These are phyloP conservation scores for Pterocles burchelli DNA, from an alignment of 2,113 vertebrate species.

Conservation along the genomic window DNA sequence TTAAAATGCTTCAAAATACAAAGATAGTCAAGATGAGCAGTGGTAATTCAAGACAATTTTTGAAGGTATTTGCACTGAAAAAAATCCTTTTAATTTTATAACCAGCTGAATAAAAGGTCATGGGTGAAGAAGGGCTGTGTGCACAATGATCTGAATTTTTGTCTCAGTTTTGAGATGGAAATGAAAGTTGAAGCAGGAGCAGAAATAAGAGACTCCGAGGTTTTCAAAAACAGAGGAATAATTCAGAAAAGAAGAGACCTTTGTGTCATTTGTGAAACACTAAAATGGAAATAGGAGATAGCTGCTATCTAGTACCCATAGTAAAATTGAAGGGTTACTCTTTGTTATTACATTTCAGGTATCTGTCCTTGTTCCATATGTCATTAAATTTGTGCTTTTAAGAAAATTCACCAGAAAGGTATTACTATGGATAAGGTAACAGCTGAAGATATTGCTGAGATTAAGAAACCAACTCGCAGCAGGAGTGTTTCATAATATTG, in stretches of 20 bases:
- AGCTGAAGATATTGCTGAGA: conserved; percentile 24
- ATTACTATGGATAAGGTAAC: conserved; percentile 4
- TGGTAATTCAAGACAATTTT: background rate
- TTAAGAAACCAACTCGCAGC: conserved; percentile 27
- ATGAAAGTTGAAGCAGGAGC: background rate
- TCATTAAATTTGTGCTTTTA: conserved; percentile 39
- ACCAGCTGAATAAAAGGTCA: background rate
- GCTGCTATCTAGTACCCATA: background rate
- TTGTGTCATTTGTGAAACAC: background rate
- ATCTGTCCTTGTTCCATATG: background rate
- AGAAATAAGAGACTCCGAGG: background rate
- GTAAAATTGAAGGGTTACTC: conserved; percentile 17
- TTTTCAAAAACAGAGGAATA: conserved; percentile 17
- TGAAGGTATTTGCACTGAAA: background rate
- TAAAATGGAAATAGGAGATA: conserved; percentile 23
- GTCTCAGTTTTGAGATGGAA: background rate
- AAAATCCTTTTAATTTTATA: background rate
- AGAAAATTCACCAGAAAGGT: conserved; percentile 9
- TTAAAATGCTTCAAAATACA: background rate
- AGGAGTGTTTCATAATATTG: conserved; percentile 18
- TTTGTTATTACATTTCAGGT: conserved; percentile 15
- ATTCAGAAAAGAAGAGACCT: background rate
- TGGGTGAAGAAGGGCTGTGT: background rate
- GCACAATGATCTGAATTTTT: background rate
- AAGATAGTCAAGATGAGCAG: background rate